Base-by-base conservation (phyloP, 1,140 invertebrate genomes). In the Drosophila neocordata region DNA sequence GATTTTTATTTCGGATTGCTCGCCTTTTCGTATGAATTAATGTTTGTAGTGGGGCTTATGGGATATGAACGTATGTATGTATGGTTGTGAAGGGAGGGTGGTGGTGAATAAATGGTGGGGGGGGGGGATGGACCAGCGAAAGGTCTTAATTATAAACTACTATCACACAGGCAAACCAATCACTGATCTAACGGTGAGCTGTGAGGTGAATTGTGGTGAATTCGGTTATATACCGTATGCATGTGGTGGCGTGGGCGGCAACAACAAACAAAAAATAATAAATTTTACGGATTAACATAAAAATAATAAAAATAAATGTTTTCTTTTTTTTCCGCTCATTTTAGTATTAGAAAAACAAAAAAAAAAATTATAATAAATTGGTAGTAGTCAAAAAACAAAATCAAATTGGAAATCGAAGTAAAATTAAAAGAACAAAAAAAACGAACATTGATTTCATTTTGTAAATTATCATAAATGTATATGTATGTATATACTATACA, bases 81-180 rank as follows among this genome's bases (percentile, higher is more conserved):
- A 56, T 60, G 27, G 56, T 13, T 56, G 18, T 56, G 51, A n/a
- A 35, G 41, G 13, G 63, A 18, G 12, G 20, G 35, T 15, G 34
- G 35, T 27, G 9, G 7, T 15, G 11, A 3, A 18, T 15, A 44
- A 18, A 56, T n/a, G n/a, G n/a, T n/a, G 31, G 51, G 18, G 41
- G 37, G 41, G 34, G 41, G 62, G 20, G 20, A 48, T 20, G 44
- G 51, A 70, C 75, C 78, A 66, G 78, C 75, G 61, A 56, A 68
- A 76, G 79, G 77, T 56, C 89, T 87, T 76, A 90, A 90, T 90
- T 90, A 91, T 85, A 91, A 88, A 91, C 90, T 91, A 91, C 90
- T 91, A 91, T 91, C 90, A 91, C 90, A 91, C 90, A 91, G 90
- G 85, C 81, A 91, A 91, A 74, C 75, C 90, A 76, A 38, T 69